Evolutionary conservation across 2,113 vertebrate species (phyloP), one percentile per base, ranked within the genome.

Genomic region (Eonycteris spelaea): DNA sequence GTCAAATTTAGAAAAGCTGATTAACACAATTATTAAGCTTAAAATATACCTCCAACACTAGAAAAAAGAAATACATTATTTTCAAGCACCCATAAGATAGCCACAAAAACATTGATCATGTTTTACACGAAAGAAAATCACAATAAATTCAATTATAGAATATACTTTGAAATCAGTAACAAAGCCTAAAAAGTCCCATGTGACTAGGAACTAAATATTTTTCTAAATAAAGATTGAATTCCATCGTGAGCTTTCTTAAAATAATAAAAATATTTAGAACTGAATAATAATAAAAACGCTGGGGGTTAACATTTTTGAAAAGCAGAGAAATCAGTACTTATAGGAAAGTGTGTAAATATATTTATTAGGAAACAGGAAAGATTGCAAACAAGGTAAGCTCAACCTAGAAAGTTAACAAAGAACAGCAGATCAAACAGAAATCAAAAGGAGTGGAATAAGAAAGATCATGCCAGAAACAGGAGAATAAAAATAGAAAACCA

Each of bases 1-100:
- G 57, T 94, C 71, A 94, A 79, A 95, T 88, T 65, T 89, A 57
- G 40, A 73, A 74, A 30, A 80, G 18, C n/a, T 55, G 57, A 79
- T n/a, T 38, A 30, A 67, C 21, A 26, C 4, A 26, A 53, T 67
- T 75, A 55, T 7, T 67, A 73, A 88, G 38, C 40, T 67, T 59
- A 24, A 92, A 67, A 53, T 28, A 48, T 48, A 48, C 13, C 6
- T 74, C 57, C 38, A 84, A 19, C 7, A 9, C 11, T 2, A 53
- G 35, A 59, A 5, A 68, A 79, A 79, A 79, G 40, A 79, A 71
- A 35, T 11, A 43, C n/a, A 7, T 13, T 22, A 51, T 38, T 85
- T 88, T 79, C 38, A 79, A 84, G 28, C 65, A 33, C n/a, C 21
- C 7, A 22, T 45, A 77, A 59, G 53, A 65, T 28, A 55, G 2